A percentile compares a stretch with the other conserved stretches of the same genome.
Conservation (phyloP, 2,888 invertebrate genomes). For the Thumatha senex region DNA sequence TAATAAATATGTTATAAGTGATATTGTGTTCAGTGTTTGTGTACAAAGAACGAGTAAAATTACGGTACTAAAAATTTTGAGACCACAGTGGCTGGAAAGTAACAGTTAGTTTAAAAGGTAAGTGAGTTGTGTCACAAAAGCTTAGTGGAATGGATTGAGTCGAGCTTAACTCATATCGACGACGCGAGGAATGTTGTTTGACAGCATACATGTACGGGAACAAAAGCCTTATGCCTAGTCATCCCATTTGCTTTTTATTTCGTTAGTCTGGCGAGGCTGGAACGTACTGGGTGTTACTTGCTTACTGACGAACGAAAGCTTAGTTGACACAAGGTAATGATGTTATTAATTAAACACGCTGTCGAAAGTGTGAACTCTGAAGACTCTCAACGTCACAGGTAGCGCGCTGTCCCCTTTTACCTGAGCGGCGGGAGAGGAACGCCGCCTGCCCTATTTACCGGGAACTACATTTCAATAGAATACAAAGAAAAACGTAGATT, state of each 20-base stretch:
- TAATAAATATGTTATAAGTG: constrained; percentile 50
- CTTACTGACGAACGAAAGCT: constrained; percentile 26
- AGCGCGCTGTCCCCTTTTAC: constrained; percentile 67
- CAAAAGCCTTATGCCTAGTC: constrained; percentile 80
- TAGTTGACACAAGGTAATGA: constrained; percentile 32
- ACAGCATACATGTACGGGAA: constrained; percentile 81
- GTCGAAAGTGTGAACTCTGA: constrained; percentile 37
- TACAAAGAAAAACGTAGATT: constrained; percentile 14
- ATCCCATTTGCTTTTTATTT: constrained; percentile 72
- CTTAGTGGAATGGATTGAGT: constrained; percentile 70
- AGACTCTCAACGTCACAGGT: constrained; percentile 71
- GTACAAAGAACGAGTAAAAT: constrained; percentile 48
- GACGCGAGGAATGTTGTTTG: constrained; percentile 80
- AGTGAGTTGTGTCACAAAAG: constrained; percentile 80
- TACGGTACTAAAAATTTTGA: constrained; percentile 54
- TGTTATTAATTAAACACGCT: constrained; percentile 49
- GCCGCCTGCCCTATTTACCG: constrained; percentile 62
- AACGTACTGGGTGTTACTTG: constrained; percentile 32
- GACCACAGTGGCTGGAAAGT: constrained; percentile 63
- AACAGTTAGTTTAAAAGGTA: constrained; percentile 79
- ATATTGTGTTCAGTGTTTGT: constrained; percentile 67
- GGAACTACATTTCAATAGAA: constrained; percentile 70
- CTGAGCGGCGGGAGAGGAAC: constrained; percentile 67
- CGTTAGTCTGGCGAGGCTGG: constrained; percentile 57
- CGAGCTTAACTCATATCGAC: constrained; percentile 78